phyloP scores from a whole-genome alignment of 64 coral and sea anemone species.

The Porites australiensis region DNA sequence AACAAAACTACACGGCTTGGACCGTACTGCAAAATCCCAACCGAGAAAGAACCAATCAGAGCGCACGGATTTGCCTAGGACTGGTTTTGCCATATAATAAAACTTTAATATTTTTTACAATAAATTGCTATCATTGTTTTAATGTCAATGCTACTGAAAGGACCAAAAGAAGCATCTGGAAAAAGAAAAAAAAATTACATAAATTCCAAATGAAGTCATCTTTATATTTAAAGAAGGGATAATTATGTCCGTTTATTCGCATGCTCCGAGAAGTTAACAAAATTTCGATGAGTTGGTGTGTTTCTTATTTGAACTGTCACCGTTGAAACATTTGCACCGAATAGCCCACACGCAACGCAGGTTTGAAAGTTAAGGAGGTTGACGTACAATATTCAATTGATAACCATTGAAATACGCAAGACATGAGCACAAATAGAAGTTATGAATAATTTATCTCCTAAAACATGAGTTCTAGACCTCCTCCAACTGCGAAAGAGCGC shows the following conservation, averaged over 20 bases:
- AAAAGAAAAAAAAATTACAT: too few relatives aligned
- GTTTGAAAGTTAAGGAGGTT: background rate
- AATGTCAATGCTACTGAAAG: background rate
- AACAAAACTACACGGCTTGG: too few relatives aligned
- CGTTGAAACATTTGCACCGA: too few relatives aligned
- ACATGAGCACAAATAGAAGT: constrained; percentile 2
- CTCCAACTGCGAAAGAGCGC: background rate
- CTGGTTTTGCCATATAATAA: too few relatives aligned
- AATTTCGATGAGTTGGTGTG: background rate
- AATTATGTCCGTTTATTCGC: too few relatives aligned
- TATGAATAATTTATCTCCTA: constrained; percentile 40
- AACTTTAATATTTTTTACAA: background rate
- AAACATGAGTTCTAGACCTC: constrained; percentile 12
- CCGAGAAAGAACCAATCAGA: too few relatives aligned
- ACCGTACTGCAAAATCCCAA: too few relatives aligned
- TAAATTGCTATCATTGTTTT: background rate
- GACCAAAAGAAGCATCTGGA: background rate
- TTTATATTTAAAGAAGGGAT: too few relatives aligned
- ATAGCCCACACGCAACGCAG: background rate
- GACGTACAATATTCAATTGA: background rate
- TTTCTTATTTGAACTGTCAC: background rate
- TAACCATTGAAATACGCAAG: background rate
- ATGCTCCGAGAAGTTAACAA: too few relatives aligned
- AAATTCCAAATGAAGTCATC: too few relatives aligned
- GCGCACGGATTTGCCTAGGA: too few relatives aligned